Evolutionary conservation across 1,140 invertebrate genomes (phyloP), one percentile per base, ranked within the genome.

Genomic region (Drosophila bocki): DNA sequence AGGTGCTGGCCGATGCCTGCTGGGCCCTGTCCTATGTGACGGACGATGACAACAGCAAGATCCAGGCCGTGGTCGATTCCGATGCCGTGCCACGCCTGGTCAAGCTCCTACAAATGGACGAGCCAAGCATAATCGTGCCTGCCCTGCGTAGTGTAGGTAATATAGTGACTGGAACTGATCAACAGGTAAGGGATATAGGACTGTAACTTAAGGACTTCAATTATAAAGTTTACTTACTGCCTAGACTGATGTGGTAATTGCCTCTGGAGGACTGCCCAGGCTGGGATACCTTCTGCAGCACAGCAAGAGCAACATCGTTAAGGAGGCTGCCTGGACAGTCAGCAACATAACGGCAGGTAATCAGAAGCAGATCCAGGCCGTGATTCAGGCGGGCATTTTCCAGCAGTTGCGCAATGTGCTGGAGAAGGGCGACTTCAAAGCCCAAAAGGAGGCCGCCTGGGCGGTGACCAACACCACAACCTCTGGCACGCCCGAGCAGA

Each of bases 371-470:
- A 98, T 99, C 47, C 98, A 99, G 93, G 96, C 96, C 50, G 98
- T 99, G 17, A 96, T 99, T 64, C 97, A 99, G 93, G 97, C 97
- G 11, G 91, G 78, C 13, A 82, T 93, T 17, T 93, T 93, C 37
- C 35, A 75, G 9, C 78, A 84, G 6, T 75, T 93, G 19, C 85
- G 85, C 7, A 45, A 84, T 12, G 91, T 93, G n/a, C 60, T 98
- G 95, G 88, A 92, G 29, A 82, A 97, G 94, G 97, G 97, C 47
- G 98, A 99, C 91, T 98, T 98, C 92, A 98, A 99, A 94, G 99
- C 98, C 11, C 98, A 99, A 92, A 99, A 99, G 88, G 99, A 99
- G 94, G 98, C 99, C 15, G 98, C 98, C 0, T 99, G 99, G 99
- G 98, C 98, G 1, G 97, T 99, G 41, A 99, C 98, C 57, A 99